Evolutionary conservation across 2,113 vertebrate genomes (phyloP).

Genomic region (Carettochelys insculpta): DNA sequence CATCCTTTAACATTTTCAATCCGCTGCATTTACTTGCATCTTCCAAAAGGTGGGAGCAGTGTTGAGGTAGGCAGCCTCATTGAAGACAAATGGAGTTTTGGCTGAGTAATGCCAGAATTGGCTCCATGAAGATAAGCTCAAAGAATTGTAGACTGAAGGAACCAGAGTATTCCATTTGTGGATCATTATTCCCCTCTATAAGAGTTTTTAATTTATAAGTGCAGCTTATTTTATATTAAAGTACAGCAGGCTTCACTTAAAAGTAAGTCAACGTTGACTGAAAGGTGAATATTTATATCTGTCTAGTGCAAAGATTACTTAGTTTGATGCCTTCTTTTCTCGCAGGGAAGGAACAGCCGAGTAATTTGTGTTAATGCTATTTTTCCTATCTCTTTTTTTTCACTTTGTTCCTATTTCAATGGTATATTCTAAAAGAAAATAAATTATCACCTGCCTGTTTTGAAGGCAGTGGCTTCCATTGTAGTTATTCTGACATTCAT

Average conservation of each 20-base stretch:
- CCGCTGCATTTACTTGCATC: too few relatives aligned
- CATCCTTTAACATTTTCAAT: too few relatives aligned
- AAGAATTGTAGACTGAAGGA: not conserved
- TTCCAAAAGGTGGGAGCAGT: too few relatives aligned
- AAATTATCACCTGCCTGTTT: not conserved
- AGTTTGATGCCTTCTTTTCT: not conserved
- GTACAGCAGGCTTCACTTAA: not conserved
- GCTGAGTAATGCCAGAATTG: not conserved
- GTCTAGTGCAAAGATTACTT: not conserved
- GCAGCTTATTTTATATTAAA: not conserved
- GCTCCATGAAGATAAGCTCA: not conserved
- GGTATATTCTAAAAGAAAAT: not conserved
- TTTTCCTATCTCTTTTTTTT: not conserved
- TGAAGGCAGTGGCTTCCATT: not conserved
- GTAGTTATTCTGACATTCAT: not conserved
- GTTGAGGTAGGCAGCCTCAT: too few relatives aligned
- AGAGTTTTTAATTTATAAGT: not conserved
- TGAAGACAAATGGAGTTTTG: not conserved
- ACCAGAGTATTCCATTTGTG: not conserved
- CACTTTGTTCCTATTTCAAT: not conserved
- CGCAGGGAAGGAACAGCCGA: not conserved
- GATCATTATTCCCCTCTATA: rapidly evolving
- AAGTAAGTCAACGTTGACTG: not conserved
- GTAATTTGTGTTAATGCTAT: not conserved
- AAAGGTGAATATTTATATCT: not conserved